Conservation (phyloP, 2,888 invertebrate genomes). For the Melipona bicolor region DNA sequence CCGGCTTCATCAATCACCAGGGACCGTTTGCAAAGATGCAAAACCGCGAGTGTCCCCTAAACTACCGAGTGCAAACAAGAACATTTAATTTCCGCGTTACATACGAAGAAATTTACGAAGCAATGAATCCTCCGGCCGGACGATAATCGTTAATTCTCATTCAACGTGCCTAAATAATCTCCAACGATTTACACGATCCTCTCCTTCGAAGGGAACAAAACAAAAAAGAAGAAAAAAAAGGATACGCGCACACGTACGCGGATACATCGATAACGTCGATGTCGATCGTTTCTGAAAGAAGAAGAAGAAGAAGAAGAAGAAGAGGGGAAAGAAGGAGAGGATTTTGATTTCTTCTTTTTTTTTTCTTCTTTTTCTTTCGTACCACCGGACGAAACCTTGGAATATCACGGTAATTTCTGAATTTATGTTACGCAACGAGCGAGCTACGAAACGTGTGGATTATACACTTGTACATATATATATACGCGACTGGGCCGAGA, state of each 20-base stretch:
- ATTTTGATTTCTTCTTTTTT: neutral
- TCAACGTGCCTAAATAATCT: conserved; percentile 8
- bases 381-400: neutral
- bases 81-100: neutral
- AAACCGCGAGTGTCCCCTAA: neutral
- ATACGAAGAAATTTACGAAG: neutral
- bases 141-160: conserved; percentile 6
- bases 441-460: neutral
- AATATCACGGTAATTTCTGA: conserved; percentile 10
- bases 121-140: neutral
- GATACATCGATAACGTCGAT: neutral
- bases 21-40: neutral
- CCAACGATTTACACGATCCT: neutral
- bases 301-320: neutral
- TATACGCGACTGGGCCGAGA: conserved; percentile 17
- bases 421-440: conserved; percentile 6
- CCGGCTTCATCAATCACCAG: neutral
- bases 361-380: neutral
- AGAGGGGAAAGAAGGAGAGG: neutral
- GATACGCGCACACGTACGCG: neutral
- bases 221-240: neutral
- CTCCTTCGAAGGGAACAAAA: neutral
- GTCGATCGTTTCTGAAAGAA: neutral
- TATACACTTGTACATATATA: neutral
- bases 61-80: conserved; percentile 6